These are phyloP conservation scores for Pyrgus malvae DNA, from an alignment of 2,888 invertebrate genomes.

Conservation along the genomic window DNA sequence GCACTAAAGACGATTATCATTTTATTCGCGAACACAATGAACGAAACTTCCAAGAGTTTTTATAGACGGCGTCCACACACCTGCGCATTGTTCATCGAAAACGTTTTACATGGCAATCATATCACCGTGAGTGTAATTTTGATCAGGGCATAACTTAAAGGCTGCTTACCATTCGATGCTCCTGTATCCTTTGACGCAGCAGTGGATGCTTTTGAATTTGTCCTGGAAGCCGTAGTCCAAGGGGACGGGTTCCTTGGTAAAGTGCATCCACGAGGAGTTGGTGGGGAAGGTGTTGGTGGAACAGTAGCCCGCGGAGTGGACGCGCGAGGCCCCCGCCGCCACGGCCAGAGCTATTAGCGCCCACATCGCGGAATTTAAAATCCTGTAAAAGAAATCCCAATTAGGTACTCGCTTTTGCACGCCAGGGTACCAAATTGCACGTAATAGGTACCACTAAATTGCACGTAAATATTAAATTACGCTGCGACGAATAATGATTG, in stretches of 20 bases:
- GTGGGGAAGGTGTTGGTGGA: conserved; percentile 80
- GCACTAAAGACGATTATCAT: conserved; percentile 47
- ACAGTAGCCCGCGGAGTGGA: conserved; percentile 77
- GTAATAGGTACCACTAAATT: conserved; percentile 13
- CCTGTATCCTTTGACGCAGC: conserved; percentile 88
- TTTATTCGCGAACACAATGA: conserved; percentile 62
- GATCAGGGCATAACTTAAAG: conserved; percentile 31
- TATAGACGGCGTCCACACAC: conserved; percentile 79
- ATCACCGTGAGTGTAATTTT: conserved; percentile 42
- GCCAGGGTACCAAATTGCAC: conserved; percentile 16
- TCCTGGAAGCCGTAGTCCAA: conserved; percentile 86
- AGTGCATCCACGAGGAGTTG: conserved; percentile 85
- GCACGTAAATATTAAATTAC: conserved; percentile 8
- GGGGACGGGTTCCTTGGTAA: conserved; percentile 87
- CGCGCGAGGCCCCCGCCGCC: conserved; percentile 44
- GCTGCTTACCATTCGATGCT: conserved; percentile 89
- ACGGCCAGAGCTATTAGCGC: conserved; percentile 49
- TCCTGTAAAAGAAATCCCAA: conserved; percentile 40
- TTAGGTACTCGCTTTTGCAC: neutral
- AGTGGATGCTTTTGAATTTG: conserved; percentile 88
- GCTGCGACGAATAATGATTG: neutral
- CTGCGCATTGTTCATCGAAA: conserved; percentile 76
- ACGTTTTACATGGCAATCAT: conserved; percentile 40
- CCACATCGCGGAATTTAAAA: conserved; percentile 54
- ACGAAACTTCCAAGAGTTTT: conserved; percentile 57